These are phyloP conservation scores for Temnothorax ravouxi DNA, from an alignment of 2,888 invertebrate species.

Conservation along the genomic window DNA sequence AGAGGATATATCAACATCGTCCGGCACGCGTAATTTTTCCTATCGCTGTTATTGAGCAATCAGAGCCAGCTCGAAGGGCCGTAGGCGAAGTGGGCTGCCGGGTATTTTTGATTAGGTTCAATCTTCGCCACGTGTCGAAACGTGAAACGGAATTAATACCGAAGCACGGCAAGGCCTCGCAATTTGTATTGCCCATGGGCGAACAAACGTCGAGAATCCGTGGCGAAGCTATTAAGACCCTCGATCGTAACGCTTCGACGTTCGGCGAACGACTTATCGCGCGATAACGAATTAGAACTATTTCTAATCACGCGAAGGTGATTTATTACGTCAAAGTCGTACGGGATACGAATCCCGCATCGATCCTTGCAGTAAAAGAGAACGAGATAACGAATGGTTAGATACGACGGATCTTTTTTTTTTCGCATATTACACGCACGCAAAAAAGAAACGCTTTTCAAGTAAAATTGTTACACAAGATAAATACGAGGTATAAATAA, in stretches of 20 bases:
- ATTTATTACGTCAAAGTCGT: conserved; percentile 17
- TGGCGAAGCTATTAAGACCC: conserved; percentile 6
- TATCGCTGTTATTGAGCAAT: conserved; percentile 1
- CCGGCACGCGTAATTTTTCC: background rate
- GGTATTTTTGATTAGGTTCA: conserved; percentile 62
- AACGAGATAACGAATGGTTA: background rate
- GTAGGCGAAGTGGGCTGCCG: background rate
- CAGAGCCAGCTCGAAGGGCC: background rate
- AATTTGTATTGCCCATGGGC: conserved; percentile 41
- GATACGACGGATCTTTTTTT: background rate
- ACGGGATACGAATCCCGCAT: background rate
- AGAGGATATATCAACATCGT: background rate
- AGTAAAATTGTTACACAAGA: background rate
- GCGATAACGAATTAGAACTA: conserved; percentile 32
- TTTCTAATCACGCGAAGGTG: conserved; percentile 50
- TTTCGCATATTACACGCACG: background rate
- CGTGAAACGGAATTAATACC: conserved; percentile 62
- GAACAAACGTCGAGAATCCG: conserved; percentile 5
- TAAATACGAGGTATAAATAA: background rate
- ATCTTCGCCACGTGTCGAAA: conserved; percentile 56
- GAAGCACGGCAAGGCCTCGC: conserved; percentile 10
- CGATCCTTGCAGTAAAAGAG: too few relatives aligned
- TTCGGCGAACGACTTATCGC: background rate
- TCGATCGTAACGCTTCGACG: conserved; percentile 34
- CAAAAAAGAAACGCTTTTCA: background rate